Evolutionary conservation across 2,797 vertebrate genomes (phyloP), one percentile per base, ranked within the genome.

Genomic region (Agapornis canus): DNA sequence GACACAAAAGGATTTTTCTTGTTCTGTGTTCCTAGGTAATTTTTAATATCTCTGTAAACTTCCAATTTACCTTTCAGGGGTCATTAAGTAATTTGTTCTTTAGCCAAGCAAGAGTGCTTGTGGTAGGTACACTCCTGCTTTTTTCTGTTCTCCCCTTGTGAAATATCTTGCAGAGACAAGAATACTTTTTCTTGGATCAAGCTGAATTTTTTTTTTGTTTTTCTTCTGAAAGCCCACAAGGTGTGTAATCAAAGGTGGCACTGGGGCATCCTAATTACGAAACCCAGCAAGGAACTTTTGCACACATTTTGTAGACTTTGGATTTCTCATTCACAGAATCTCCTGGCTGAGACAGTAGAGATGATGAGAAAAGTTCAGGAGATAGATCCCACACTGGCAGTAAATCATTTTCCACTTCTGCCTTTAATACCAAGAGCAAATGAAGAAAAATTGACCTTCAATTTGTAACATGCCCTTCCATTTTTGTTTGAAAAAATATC

Each of bases 201-300:
- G 80, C 78, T 89, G 75, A 59, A 54, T n/a, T 71, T 76, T 86
- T 79, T 79, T n/a, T 80, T 81, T 79, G 91, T 16, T 26, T 86
- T 92, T 95, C 94, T 73, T 94, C 79, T 93, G 59, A 94, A 92
- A 95, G 76, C 54, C 78, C 82, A 89, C 4, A 6, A 54, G 69
- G 52, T 89, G 71, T 64, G 49, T 82, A 94, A 86, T 90, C 91
- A 96, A 96, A 97, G 94, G 95, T 95, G 91, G 80, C 91, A 96
- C 88, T 88, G 82, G 70, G 96, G 91, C 86, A 94, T 89, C 84
- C 88, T 97, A 96, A 97, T 97, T 98, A 97, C 16, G 15, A 97
- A 97, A 95, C 89, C 29, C 95, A 97, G 96, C 84, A 97, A 80
- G 95, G 82, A 96, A 95, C 76, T 97, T 97, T 87, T 15, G 31